phyloP scores from a whole-genome alignment of 2,797 vertebrate genomes.

The Anguilla megastoma region DNA sequence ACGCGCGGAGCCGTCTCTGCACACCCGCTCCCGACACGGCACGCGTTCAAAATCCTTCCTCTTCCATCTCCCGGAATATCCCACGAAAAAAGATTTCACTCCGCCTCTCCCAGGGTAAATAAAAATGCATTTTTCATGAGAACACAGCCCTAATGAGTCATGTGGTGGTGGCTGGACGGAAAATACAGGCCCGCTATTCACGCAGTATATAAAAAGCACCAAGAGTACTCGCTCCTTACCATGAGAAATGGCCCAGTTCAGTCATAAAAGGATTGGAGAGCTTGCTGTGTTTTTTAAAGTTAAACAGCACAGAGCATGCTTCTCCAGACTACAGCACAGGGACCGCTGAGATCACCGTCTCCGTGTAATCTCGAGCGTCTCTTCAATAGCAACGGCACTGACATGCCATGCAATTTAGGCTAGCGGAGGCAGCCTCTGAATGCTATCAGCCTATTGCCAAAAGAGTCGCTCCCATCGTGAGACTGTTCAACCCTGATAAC shows the following conservation, averaged over 20 bases:
- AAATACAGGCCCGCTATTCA: slow-evolving; percentile 8
- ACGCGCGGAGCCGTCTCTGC: background rate
- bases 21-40: background rate
- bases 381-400: background rate
- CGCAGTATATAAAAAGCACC: background rate
- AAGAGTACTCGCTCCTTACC: background rate
- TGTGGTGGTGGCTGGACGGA: background rate
- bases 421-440: background rate
- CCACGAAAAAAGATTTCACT: background rate
- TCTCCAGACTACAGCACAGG: background rate
- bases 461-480: background rate
- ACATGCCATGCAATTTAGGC: background rate
- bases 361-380: background rate
- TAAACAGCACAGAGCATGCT: background rate
- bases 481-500: background rate
- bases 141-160: background rate
- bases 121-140: background rate
- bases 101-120: background rate
- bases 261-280: background rate
- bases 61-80: background rate
- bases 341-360: background rate
- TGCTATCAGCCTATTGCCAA: background rate
- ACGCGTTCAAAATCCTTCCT: background rate
- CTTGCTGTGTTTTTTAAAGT: background rate
- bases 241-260: background rate